A percentile compares a stretch with the other conserved stretches of the same genome.
Conservation (phyloP, 2,113 vertebrate species). For the Riparia riparia region DNA sequence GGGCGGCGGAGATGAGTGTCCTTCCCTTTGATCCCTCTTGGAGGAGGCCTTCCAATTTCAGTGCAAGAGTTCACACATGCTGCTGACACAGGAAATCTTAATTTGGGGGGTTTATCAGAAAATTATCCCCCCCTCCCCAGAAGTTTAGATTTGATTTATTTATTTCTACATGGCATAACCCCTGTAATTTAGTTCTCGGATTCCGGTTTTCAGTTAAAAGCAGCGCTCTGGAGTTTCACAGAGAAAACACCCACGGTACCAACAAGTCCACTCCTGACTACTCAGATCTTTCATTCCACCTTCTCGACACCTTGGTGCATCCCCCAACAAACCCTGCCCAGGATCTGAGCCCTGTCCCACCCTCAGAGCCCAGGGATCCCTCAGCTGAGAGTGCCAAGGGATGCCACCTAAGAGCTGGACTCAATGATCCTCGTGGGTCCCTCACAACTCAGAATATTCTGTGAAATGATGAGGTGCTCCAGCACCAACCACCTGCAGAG, state of each 20-base stretch:
- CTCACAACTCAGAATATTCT: neutral
- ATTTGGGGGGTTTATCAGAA: neutral
- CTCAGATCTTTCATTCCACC: neutral
- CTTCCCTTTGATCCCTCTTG: neutral
- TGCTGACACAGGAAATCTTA: neutral
- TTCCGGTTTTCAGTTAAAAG: neutral
- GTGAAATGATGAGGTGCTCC: neutral
- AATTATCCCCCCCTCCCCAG: rapidly evolving
- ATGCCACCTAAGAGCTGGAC: neutral
- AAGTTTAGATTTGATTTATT: neutral
- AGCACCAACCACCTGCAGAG: neutral
- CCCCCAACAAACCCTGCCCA: rapidly evolving
- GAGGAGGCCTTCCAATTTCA: neutral
- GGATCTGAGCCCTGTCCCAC: neutral
- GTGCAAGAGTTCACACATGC: neutral
- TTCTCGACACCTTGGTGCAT: rapidly evolving
- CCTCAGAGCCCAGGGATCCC: neutral
- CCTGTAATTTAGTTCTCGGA: neutral
- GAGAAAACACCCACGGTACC: rapidly evolving
- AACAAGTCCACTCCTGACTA: rapidly evolving
- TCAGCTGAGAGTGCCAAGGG: rapidly evolving
- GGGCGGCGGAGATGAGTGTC: neutral
- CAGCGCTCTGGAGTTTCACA: neutral
- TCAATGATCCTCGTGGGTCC: rapidly evolving
- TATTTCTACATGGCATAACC: neutral